Percentiles rank a stretch among this genome's conserved stretches.
phyloP scores from a whole-genome alignment of 2,888 invertebrate species.

The Elysia crispata region DNA sequence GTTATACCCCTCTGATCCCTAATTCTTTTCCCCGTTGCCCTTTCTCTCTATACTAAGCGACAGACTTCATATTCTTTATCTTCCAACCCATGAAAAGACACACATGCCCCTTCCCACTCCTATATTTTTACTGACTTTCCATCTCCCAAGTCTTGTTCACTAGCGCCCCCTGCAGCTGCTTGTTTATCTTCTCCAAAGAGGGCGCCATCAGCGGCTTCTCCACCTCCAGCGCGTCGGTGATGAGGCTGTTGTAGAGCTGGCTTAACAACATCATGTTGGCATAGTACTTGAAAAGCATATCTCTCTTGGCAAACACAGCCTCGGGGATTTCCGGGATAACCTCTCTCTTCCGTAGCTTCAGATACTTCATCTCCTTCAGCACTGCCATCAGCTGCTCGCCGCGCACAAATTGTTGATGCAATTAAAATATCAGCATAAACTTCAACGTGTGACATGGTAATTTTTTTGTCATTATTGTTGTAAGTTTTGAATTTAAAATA shows the following conservation, averaged over 20 bases:
- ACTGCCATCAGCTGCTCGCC: slow-evolving; percentile 85
- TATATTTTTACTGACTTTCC: slow-evolving; percentile 82
- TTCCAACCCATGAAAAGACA: too few relatives aligned
- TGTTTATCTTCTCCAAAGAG: slow-evolving; percentile 90
- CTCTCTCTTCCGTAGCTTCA: slow-evolving; percentile 85
- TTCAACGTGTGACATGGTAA: too few relatives aligned
- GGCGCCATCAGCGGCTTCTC: slow-evolving; percentile 91
- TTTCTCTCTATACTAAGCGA: too few relatives aligned
- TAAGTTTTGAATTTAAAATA: background rate
- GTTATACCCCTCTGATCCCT: too few relatives aligned
- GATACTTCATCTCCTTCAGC: slow-evolving; percentile 92
- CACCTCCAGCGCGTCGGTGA: slow-evolving; percentile 87
- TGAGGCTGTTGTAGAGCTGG: slow-evolving; percentile 87
- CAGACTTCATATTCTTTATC: too few relatives aligned
- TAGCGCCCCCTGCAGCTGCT: slow-evolving; percentile 87
- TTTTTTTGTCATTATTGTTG: too few relatives aligned
- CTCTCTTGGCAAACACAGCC: slow-evolving; percentile 87
- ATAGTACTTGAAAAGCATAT: slow-evolving; percentile 87
- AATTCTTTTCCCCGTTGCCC: too few relatives aligned
- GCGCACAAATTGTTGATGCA: background rate
- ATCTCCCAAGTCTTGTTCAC: slow-evolving; percentile 91
- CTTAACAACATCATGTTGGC: slow-evolving; percentile 76
- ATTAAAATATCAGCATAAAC: too few relatives aligned
- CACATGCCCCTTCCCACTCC: background rate
- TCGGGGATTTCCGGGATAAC: slow-evolving; percentile 80